Conservation (phyloP, 2,797 vertebrate species). For the Numenius phaeopus region DNA sequence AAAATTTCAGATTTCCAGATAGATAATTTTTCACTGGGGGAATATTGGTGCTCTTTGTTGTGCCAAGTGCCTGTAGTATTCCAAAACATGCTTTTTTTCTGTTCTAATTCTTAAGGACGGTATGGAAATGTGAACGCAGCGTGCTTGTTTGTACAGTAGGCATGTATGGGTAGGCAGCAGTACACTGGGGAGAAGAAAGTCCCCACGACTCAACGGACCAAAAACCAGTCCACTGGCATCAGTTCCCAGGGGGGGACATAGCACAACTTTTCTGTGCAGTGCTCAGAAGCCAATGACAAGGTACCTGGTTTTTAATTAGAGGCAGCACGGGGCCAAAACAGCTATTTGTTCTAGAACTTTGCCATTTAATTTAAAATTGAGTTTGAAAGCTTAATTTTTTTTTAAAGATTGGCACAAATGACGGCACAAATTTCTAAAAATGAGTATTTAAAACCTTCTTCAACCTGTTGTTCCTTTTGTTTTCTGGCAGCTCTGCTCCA, state of each 20-base stretch:
- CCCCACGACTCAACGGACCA: background rate
- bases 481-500: background rate
- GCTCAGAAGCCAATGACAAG: background rate
- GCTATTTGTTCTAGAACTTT: background rate
- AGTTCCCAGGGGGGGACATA: background rate
- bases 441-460: background rate
- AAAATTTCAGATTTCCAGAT: constrained; percentile 1
- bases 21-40: constrained; percentile 24
- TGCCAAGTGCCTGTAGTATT: constrained; percentile 21
- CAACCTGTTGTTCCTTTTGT: background rate
- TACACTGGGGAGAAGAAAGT: background rate
- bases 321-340: background rate
- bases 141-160: background rate
- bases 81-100: background rate
- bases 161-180: background rate
- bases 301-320: background rate
- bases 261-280: background rate
- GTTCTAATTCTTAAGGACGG: background rate
- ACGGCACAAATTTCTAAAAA: background rate
- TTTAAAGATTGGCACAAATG: background rate
- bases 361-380: background rate
- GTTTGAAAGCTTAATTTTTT: background rate
- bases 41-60: background rate
- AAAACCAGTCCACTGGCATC: background rate
- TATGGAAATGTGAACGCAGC: background rate